Base-by-base conservation (phyloP, 2,113 vertebrate species). In the Mormyrus iriodes region DNA sequence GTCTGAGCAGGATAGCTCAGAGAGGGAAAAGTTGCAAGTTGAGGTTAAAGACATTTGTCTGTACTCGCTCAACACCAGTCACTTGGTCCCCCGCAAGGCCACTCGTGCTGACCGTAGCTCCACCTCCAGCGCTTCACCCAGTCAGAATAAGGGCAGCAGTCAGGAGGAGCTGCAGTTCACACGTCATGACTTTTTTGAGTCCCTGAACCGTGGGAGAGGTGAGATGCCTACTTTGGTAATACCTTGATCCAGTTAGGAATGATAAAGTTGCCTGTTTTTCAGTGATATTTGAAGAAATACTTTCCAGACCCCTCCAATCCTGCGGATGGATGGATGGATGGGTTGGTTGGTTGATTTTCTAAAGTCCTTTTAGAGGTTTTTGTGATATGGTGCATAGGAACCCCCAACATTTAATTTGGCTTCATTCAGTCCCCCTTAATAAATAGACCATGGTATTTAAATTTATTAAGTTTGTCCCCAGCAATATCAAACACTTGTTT, bases 161-260 rank as follows among this genome's bases (percentile, higher is more conserved):
- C 96, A 97, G 73, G 97, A 98, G 10, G 97, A 98, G 86, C 91
- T 96, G 0, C 97, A 96, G 88, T 99, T 99, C 90, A 99, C 98
- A 7, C 97, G 98, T 0, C 96, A 98, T 24, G 97, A 99, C 95
- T 99, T 99, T 94, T 99, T 99, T 93, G 97, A 98, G 39, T 98
- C 96, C 0, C 92, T 99, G 55, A 97, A 95, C 88, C 94, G 95
- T 84, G 98, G 98, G 92, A 96, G 98, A 95, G 98, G 98, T 99
- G 91, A 96, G 97, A 91, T 73, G 44, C 51, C 27, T 69, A 4
- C n/a, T 46, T 86, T 51, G 13, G 27, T 85, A 27, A 31, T 51
- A n/a, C n/a, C 48, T 17, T 52, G 9, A 31, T 69, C 61, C 10
- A 31, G 61, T 31, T 69, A 31, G 61, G 61, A 69, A 69, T 13